Evolutionary conservation across 2,888 invertebrate species (phyloP).

Genomic region (Agrotis ipsilon): DNA sequence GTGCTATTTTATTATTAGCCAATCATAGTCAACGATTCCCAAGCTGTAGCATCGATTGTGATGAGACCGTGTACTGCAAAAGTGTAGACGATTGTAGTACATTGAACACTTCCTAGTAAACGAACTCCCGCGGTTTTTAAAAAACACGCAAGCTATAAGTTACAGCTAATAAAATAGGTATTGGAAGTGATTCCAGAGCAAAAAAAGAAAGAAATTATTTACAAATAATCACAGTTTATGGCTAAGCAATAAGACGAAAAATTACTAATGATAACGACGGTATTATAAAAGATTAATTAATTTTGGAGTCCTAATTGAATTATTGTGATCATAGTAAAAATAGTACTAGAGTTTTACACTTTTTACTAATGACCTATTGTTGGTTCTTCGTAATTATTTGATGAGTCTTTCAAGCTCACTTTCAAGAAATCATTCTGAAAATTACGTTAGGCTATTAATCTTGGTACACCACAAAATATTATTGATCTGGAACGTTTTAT

Average conservation of each 20-base stretch:
- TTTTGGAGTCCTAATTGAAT: too few relatives aligned
- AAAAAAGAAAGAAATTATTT: slow-evolving; percentile 16
- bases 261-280: background rate
- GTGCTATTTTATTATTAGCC: slow-evolving; percentile 57
- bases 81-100: slow-evolving; percentile 36
- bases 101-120: slow-evolving; percentile 33
- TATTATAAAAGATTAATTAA: background rate
- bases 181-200: background rate
- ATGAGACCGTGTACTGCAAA: slow-evolving; percentile 44
- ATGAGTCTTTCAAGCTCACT: too few relatives aligned
- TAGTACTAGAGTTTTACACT: background rate
- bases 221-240: background rate
- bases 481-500: slow-evolving; percentile 19
- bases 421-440: too few relatives aligned
- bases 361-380: background rate
- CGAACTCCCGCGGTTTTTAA: slow-evolving; percentile 21
- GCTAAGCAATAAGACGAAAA: too few relatives aligned
- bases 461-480: background rate
- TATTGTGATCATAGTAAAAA: background rate
- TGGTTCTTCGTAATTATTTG: background rate
- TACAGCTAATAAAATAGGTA: slow-evolving; percentile 7
- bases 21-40: slow-evolving; percentile 59
- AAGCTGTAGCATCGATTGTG: slow-evolving; percentile 63
- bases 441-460: slow-evolving; percentile 14
- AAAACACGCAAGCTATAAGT: slow-evolving; percentile 24